These are phyloP conservation scores for Xylocopa sonorina DNA, from an alignment of 1,140 invertebrate genomes.

Conservation along the genomic window DNA sequence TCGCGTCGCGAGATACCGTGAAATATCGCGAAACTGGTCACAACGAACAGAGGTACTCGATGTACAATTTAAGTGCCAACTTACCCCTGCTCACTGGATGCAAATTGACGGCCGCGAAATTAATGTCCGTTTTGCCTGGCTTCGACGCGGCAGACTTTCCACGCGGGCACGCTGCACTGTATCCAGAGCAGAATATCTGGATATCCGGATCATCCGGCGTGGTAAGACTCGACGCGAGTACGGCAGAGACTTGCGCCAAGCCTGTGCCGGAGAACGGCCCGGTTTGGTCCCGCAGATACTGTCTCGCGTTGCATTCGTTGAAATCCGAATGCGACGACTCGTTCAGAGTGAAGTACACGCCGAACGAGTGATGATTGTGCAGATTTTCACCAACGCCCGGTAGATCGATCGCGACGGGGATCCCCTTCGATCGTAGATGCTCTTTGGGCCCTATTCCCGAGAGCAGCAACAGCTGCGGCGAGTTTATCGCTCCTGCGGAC, in stretches of 20 bases:
- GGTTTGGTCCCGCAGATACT: slow-evolving; percentile 82
- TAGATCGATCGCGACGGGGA: slow-evolving; percentile 76
- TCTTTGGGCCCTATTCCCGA: slow-evolving; percentile 83
- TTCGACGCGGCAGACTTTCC: slow-evolving; percentile 72
- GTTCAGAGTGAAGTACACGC: slow-evolving; percentile 62
- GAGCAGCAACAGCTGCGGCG: slow-evolving; percentile 82
- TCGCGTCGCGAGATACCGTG: too few relatives aligned
- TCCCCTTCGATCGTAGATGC: slow-evolving; percentile 76
- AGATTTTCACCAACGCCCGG: slow-evolving; percentile 84
- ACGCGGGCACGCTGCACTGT: slow-evolving; percentile 73
- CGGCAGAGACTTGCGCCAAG: slow-evolving; percentile 84
- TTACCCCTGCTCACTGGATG: slow-evolving; percentile 91
- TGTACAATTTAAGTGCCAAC: too few relatives aligned
- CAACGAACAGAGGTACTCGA: too few relatives aligned
- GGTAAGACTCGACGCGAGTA: slow-evolving; percentile 83
- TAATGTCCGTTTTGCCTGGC: slow-evolving; percentile 59
- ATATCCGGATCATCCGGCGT: slow-evolving; percentile 79
- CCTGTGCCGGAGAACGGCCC: slow-evolving; percentile 90
- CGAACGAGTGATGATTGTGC: slow-evolving; percentile 78
- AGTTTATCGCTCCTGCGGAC: slow-evolving; percentile 78
- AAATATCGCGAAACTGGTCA: too few relatives aligned
- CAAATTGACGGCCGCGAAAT: slow-evolving; percentile 85
- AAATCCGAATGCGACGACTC: background rate
- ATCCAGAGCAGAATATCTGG: slow-evolving; percentile 81
- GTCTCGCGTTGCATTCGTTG: slow-evolving; percentile 24